These are phyloP conservation scores for Chydorus sphaericus DNA, from an alignment of 2,888 invertebrate genomes.

Conservation along the genomic window DNA sequence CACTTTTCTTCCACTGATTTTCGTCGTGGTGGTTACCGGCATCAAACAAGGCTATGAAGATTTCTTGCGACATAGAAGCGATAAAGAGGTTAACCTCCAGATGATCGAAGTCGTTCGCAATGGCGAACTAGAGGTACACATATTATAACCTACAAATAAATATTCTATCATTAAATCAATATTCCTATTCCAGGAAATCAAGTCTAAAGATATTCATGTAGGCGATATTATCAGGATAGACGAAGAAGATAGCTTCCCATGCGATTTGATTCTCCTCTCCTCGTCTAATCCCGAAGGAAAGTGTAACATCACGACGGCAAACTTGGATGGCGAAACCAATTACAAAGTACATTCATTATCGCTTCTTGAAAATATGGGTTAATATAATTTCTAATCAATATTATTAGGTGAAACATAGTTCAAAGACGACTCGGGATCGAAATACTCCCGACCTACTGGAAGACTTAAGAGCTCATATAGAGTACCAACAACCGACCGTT, in stretches of 20 bases:
- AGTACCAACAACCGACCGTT: conserved; percentile 55
- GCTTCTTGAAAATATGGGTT: too few relatives aligned
- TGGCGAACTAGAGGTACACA: conserved; percentile 29
- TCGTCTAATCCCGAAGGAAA: conserved; percentile 50
- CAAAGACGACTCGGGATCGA: conserved; percentile 25
- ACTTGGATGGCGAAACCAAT: conserved; percentile 70
- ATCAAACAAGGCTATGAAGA: conserved; percentile 76
- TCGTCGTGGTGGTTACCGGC: conserved; percentile 62
- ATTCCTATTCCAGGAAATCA: conserved; percentile 33
- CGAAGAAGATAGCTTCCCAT: conserved; percentile 60
- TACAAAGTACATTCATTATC: conserved; percentile 38
- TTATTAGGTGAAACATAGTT: conserved; percentile 18
- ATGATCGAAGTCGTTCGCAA: conserved; percentile 39
- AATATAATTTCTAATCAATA: too few relatives aligned
- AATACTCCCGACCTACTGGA: conserved; percentile 26
- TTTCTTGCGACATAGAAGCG: conserved; percentile 53
- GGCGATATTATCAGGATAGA: conserved; percentile 59
- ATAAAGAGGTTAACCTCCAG: conserved; percentile 56
- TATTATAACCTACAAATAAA: not conserved
- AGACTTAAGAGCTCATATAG: conserved; percentile 39
- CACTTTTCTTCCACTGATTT: conserved; percentile 53
- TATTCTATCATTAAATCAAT: not conserved
- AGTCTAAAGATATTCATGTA: conserved; percentile 44
- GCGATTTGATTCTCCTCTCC: conserved; percentile 59
- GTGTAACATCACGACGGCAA: conserved; percentile 70